Percentiles rank a stretch among this genome's conserved stretches.
Evolutionary conservation across 2,888 invertebrate genomes (phyloP).

Genomic region (Eledona agricola): DNA sequence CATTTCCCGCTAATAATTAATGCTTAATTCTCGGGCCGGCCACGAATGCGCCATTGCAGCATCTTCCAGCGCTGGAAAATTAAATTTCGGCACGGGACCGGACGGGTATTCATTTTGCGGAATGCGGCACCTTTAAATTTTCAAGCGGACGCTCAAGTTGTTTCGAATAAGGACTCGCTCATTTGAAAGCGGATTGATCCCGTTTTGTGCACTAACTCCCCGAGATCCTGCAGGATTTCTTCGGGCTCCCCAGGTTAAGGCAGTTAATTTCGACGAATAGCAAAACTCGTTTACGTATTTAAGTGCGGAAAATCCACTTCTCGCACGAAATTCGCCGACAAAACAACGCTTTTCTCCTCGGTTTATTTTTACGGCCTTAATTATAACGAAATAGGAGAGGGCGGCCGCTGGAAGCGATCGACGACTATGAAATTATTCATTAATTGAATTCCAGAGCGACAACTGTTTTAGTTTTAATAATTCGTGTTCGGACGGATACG

Average conservation of each 20-base stretch:
- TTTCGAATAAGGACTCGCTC: not conserved
- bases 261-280: slow-evolving; percentile 19
- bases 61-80: not conserved
- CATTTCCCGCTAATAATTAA: slow-evolving; percentile 39
- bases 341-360: too few relatives aligned
- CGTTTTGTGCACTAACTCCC: not conserved
- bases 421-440: too few relatives aligned
- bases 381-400: too few relatives aligned
- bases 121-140: not conserved
- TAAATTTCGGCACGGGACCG: not conserved
- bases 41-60: slow-evolving; percentile 3
- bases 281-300: slow-evolving; percentile 17
- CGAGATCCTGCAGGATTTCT: slow-evolving; percentile 7
- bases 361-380: too few relatives aligned
- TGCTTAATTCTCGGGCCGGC: slow-evolving; percentile 37
- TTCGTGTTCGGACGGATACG: too few relatives aligned
- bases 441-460: too few relatives aligned
- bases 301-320: slow-evolving; percentile 18
- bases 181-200: slow-evolving; percentile 2
- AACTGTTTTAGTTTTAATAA: too few relatives aligned
- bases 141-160: too few relatives aligned
- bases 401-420: too few relatives aligned
- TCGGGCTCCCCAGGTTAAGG: slow-evolving; percentile 8
- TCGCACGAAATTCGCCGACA: slow-evolving; percentile 13
- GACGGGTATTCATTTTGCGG: not conserved